Evolutionary conservation across 2,113 vertebrate species (phyloP).

Genomic region (Saguinus imperator): DNA sequence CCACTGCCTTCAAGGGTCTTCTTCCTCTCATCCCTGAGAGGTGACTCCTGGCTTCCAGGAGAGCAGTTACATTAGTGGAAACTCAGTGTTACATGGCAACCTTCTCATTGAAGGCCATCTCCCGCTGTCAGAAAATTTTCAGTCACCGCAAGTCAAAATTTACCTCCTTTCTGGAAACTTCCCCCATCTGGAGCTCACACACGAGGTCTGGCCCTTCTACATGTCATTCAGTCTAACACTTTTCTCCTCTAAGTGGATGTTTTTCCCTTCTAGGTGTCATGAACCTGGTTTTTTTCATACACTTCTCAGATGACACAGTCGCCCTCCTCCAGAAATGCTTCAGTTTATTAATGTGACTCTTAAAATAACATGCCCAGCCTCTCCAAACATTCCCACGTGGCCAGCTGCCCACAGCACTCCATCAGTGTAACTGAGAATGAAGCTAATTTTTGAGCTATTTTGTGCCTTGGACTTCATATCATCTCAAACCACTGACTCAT

Average conservation of each 20-base stretch:
- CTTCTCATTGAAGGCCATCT: background rate
- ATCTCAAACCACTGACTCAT: background rate
- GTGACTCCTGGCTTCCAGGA: background rate
- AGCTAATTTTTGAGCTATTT: background rate
- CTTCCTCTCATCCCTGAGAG: background rate
- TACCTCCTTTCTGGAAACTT: background rate
- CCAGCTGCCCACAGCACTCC: background rate
- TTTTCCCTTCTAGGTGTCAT: background rate
- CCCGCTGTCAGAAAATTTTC: background rate
- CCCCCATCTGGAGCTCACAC: background rate
- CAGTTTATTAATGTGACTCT: background rate
- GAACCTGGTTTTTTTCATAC: background rate
- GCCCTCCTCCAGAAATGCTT: background rate
- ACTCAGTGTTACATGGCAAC: background rate
- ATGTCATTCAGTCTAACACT: background rate
- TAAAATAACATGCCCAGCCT: background rate
- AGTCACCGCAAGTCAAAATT: background rate
- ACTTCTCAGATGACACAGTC: background rate
- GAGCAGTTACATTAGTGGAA: background rate
- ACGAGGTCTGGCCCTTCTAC: background rate
- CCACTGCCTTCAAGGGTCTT: background rate
- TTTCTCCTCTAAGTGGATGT: background rate
- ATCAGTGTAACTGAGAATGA: background rate
- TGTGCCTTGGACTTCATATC: background rate
- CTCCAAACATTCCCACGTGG: background rate